Conservation (phyloP, 2,113 vertebrate genomes). For the Muscicapa adusta region DNA sequence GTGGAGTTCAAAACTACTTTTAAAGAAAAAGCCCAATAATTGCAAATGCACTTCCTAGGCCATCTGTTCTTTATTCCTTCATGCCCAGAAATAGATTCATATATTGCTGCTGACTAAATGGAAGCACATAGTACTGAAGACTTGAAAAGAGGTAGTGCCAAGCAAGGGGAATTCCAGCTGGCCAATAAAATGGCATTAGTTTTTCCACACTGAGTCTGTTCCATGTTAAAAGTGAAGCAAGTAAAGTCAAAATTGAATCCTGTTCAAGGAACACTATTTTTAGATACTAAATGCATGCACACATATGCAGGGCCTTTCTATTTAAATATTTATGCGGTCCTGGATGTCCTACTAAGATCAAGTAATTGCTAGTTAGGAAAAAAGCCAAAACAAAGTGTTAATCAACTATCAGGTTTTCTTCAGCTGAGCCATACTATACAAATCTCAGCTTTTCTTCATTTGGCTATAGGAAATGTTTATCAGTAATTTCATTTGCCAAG, state of each 20-base stretch:
- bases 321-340: slow-evolving; percentile 21
- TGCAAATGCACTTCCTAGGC: not conserved
- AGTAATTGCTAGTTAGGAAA: not conserved
- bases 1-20: not conserved
- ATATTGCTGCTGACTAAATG: not conserved
- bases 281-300: slow-evolving; percentile 6
- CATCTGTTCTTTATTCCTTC: not conserved
- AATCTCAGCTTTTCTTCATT: not conserved
- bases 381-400: not conserved
- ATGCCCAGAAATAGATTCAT: not conserved
- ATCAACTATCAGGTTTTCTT: not conserved
- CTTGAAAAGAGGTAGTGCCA: not conserved
- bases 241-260: not conserved
- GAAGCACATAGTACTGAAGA: not conserved
- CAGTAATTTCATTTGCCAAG: not conserved
- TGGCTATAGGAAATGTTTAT: not conserved
- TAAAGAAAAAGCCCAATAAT: not conserved
- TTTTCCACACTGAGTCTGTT: not conserved
- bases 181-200: not conserved
- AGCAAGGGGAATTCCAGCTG: not conserved
- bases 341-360: not conserved
- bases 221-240: not conserved
- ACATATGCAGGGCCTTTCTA: not conserved
- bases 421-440: not conserved
- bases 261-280: slow-evolving; percentile 42